phyloP scores from a whole-genome alignment of 1,140 invertebrate genomes.

The Rhynchophorus ferrugineus region DNA sequence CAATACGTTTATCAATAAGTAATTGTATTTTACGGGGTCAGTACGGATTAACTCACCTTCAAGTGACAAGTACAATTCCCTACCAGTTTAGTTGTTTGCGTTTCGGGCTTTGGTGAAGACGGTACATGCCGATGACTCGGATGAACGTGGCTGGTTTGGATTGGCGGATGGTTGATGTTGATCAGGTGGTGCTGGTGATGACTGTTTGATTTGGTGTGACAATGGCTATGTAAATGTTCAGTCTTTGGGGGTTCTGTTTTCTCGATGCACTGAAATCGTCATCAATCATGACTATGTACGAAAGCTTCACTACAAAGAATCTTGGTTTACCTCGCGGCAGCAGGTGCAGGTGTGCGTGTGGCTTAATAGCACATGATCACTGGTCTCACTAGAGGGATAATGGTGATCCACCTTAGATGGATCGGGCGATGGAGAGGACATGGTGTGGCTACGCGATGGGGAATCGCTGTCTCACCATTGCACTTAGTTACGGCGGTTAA shows the following conservation, averaged over 20 bases:
- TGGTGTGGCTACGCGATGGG: constrained; percentile 3
- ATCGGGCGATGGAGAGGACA: constrained; percentile 36
- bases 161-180: constrained; percentile 20
- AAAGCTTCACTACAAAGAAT: neutral
- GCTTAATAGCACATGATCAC: constrained; percentile 30
- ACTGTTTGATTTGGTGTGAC: constrained; percentile 5
- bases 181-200: constrained; percentile 18
- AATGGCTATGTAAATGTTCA: constrained; percentile 17
- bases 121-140: constrained; percentile 32
- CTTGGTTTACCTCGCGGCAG: constrained; percentile 13
- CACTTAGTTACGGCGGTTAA: neutral
- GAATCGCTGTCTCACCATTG: neutral
- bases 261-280: constrained; percentile 11
- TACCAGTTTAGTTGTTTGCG: constrained; percentile 19
- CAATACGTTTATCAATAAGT: constrained; percentile 20
- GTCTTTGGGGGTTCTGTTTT: constrained; percentile 26
- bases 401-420: constrained; percentile 31
- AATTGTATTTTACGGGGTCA: no score
- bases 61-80: constrained; percentile 30
- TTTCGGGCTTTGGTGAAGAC: constrained; percentile 25
- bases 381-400: constrained; percentile 36
- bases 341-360: constrained; percentile 32
- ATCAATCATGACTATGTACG: neutral
- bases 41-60: constrained; percentile 10
- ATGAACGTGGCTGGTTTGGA: constrained; percentile 20